phyloP scores from a whole-genome alignment of 2,888 invertebrate genomes.

The Tachina fera region DNA sequence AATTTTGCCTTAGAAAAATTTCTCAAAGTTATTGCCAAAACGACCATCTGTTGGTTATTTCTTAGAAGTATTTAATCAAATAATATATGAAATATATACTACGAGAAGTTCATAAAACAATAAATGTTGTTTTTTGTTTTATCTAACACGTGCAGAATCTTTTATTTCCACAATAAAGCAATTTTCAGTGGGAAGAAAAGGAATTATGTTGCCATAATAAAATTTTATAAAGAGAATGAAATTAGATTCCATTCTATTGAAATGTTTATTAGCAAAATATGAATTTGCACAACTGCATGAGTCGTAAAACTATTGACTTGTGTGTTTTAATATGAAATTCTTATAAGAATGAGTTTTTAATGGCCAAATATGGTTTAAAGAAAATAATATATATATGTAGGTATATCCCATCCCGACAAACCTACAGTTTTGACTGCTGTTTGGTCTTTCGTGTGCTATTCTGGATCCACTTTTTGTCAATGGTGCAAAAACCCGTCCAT shows the following conservation, averaged over 20 bases:
- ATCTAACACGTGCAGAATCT: slow-evolving; percentile 34
- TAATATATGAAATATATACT: slow-evolving; percentile 27
- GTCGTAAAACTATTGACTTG: too few species aligned
- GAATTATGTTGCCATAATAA: not conserved
- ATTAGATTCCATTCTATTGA: not conserved
- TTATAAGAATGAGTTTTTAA: too few species aligned
- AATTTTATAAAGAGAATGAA: not conserved
- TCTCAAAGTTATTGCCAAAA: slow-evolving; percentile 32
- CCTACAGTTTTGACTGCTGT: too few species aligned
- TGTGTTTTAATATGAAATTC: too few species aligned
- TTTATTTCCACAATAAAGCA: slow-evolving; percentile 6
- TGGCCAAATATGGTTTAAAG: too few species aligned
- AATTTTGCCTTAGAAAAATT: slow-evolving; percentile 29
- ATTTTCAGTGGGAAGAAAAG: not conserved
- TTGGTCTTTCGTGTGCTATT: too few species aligned
- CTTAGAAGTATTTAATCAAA: slow-evolving; percentile 47
- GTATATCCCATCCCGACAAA: too few species aligned
- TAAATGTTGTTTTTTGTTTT: slow-evolving; percentile 1
- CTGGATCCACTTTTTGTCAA: too few species aligned
- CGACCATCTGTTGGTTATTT: slow-evolving; percentile 58
- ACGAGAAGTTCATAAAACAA: slow-evolving; percentile 36
- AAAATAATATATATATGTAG: too few species aligned
- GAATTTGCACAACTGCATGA: not conserved
- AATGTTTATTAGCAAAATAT: not conserved
- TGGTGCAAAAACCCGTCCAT: too few species aligned